Conservation (phyloP, 2,797 vertebrate species). For the Hydrolagus colliei region DNA sequence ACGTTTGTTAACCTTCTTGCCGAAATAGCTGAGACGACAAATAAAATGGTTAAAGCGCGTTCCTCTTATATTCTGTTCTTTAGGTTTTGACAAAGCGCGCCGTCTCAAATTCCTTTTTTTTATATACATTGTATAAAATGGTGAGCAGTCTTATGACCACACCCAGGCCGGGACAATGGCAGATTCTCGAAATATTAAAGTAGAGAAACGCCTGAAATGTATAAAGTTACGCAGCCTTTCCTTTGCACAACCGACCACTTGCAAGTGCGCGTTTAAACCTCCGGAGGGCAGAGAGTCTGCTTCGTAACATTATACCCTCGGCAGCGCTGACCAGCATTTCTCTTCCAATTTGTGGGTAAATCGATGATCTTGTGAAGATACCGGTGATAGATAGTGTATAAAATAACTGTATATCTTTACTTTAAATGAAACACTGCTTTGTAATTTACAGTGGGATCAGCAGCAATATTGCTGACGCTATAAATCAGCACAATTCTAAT, state of each 20-base stretch:
- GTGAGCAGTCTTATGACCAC: no score
- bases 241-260: not conserved
- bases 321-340: constrained; percentile 4
- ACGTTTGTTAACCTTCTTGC: not conserved
- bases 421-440: not conserved
- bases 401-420: constrained; percentile 5
- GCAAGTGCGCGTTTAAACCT: not conserved
- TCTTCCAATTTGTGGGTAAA: not conserved
- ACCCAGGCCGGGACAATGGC: not conserved
- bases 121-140: not conserved
- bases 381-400: not conserved
- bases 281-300: not conserved
- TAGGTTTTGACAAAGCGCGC: not conserved
- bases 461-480: not conserved
- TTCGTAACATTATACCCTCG: not conserved
- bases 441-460: not conserved
- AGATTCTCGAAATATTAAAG: not conserved
- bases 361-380: constrained; percentile 8
- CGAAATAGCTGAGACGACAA: not conserved
- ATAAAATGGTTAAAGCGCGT: not conserved
- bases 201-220: not conserved
- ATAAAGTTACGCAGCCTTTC: not conserved
- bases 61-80: no score
- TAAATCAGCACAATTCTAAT: not conserved
- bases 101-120: not conserved